Evolutionary conservation across 2,888 invertebrate genomes (phyloP).

Genomic region (Hartigia nigra): DNA sequence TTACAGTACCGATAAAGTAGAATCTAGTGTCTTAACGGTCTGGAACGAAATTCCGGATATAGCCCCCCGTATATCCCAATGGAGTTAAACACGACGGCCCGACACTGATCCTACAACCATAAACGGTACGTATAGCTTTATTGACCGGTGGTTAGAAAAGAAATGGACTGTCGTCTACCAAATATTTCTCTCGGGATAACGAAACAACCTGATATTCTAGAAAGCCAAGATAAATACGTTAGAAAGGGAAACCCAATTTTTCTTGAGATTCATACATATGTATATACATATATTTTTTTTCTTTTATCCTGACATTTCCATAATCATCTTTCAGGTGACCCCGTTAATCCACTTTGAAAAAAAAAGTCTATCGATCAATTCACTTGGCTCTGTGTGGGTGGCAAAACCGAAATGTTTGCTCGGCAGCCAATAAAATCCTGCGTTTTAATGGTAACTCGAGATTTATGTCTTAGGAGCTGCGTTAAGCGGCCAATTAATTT

Average conservation of each 20-base stretch:
- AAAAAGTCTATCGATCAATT: neutral
- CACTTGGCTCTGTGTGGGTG: slow-evolving; percentile 18
- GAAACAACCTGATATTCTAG: neutral
- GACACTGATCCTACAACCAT: slow-evolving; percentile 11
- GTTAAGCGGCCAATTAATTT: slow-evolving; percentile 31
- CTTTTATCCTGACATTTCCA: neutral
- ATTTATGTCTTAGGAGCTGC: slow-evolving; percentile 27
- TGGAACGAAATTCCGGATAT: slow-evolving; percentile 63
- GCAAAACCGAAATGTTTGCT: slow-evolving; percentile 14
- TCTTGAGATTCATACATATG: neutral
- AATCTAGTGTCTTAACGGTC: slow-evolving; percentile 64
- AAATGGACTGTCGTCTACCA: slow-evolving; percentile 1
- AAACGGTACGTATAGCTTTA: slow-evolving; percentile 4
- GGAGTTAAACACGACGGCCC: slow-evolving; percentile 55
- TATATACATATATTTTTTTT: neutral
- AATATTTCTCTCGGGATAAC: neutral
- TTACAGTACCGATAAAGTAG: slow-evolving; percentile 62
- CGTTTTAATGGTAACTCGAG: slow-evolving; percentile 29
- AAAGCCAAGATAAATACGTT: neutral
- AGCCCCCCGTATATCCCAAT: slow-evolving; percentile 58
- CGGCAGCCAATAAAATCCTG: slow-evolving; percentile 24
- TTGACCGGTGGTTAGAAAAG: slow-evolving; percentile 3
- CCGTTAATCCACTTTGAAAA: neutral
- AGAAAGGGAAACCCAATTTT: too few relatives aligned
- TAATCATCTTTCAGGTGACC: neutral